Evolutionary conservation across 1,140 invertebrate genomes (phyloP).

Genomic region (Bicyclus anynana): DNA sequence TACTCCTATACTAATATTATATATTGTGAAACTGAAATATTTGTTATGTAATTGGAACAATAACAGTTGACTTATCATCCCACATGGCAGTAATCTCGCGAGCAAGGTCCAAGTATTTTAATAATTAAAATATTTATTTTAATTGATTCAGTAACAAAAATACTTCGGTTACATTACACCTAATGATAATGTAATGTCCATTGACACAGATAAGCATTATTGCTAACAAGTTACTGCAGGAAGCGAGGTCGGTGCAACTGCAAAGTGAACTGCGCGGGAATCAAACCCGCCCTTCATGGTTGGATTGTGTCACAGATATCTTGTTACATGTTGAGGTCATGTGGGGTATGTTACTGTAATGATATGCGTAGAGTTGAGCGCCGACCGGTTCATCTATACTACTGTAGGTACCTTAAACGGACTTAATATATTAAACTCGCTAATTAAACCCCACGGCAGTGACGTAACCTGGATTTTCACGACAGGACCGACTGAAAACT

Average conservation of each 20-base stretch:
- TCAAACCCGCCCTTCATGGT: constrained; percentile 54
- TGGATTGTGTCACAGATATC: constrained; percentile 31
- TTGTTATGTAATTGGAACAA: too few species aligned
- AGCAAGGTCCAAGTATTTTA: too few species aligned
- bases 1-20: too few species aligned
- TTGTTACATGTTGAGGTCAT: constrained; percentile 18
- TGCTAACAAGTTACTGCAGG: constrained; percentile 22
- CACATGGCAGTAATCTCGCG: too few species aligned
- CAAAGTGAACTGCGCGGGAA: constrained; percentile 49
- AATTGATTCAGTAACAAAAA: neutral
- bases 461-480: too few species aligned
- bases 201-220: constrained; percentile 20
- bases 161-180: neutral
- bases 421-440: too few species aligned
- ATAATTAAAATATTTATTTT: too few species aligned
- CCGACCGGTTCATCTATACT: neutral
- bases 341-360: neutral
- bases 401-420: neutral
- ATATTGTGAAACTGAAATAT: too few species aligned
- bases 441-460: too few species aligned
- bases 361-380: neutral
- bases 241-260: constrained; percentile 30
- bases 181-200: neutral
- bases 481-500: too few species aligned
- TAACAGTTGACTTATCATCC: too few species aligned